Evolutionary conservation across 2,113 vertebrate genomes (phyloP), one percentile per base, ranked within the genome.

Genomic region (Hippocampus mohnikei): DNA sequence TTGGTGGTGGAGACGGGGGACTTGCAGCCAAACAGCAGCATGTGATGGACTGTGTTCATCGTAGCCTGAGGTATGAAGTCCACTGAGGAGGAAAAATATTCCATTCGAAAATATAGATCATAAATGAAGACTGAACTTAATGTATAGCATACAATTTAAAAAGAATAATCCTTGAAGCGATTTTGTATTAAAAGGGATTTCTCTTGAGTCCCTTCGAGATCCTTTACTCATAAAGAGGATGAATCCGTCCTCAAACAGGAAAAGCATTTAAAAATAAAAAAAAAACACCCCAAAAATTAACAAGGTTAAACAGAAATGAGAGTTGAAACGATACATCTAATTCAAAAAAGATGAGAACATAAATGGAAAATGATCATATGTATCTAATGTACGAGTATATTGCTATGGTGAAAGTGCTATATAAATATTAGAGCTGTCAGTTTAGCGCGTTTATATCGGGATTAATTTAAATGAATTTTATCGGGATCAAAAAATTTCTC

Each of bases 41-140:
- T 98, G 80, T 99, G 97, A 80, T 99, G 97, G 68, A 95, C 94
- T 20, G 95, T 98, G 70, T 96, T 93, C 97, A 99, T 99, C 74
- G 90, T 97, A 84, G 95, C 96, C 75, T 91, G 94, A 82, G 97
- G 97, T 62, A 93, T 92, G 87, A 98, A 99, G 91, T 98, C 96
- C 93, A 99, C 97, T 99, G 91, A 46, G 84, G 66, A 84, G 90
- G 59, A 59, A 76, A 89, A 56, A 75, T 74, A 84, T 79, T 64
- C 62, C 25, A 73, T 66, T 74, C 60, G 52, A 27, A 11, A 42
- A 12, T 50, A 50, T 6, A 20, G 46, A 50, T 50, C 13, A 46
- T 4, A 46, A 13, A 46, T 15, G 3, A 46, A 46, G 12, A 50
- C 18, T 50, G 16, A 16, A 50, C 18, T 16, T 4, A 50, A 53